Conservation (phyloP, 2,797 vertebrate genomes). For the Kryptopterus vitreolus region DNA sequence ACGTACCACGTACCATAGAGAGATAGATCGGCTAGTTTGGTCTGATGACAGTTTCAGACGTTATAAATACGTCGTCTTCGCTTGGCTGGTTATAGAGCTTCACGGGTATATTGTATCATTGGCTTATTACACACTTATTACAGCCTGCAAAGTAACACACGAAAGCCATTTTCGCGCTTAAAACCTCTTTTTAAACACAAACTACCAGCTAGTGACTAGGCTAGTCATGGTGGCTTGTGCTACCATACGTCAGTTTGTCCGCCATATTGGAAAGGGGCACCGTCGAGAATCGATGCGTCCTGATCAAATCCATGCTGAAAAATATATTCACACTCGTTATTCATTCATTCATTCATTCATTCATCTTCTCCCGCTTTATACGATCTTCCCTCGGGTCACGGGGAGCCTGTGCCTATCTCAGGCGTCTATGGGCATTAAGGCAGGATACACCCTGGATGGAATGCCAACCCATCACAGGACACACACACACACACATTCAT, state of each 20-base stretch:
- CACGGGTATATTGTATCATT: neutral
- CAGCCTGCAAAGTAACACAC: neutral
- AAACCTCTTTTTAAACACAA: neutral
- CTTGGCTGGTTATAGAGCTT: neutral
- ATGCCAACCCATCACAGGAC: no score
- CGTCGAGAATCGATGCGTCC: no score
- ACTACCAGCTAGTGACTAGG: neutral
- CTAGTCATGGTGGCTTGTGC: neutral
- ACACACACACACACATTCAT: no score
- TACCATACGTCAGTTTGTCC: neutral
- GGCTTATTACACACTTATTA: neutral
- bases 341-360: no score
- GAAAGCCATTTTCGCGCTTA: neutral
- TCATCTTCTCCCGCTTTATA: no score
- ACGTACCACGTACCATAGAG: neutral
- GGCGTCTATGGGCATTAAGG: no score
- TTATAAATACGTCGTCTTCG: neutral
- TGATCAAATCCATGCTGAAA: no score
- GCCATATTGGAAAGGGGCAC: slow-evolving; percentile 9
- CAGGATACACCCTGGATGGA: no score
- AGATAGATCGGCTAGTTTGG: neutral
- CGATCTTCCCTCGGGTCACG: no score
- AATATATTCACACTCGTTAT: no score
- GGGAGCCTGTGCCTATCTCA: no score
- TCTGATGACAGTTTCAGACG: neutral